These are phyloP conservation scores for Discoglossus pictus DNA, from an alignment of 2,797 vertebrate genomes.

Conservation along the genomic window DNA sequence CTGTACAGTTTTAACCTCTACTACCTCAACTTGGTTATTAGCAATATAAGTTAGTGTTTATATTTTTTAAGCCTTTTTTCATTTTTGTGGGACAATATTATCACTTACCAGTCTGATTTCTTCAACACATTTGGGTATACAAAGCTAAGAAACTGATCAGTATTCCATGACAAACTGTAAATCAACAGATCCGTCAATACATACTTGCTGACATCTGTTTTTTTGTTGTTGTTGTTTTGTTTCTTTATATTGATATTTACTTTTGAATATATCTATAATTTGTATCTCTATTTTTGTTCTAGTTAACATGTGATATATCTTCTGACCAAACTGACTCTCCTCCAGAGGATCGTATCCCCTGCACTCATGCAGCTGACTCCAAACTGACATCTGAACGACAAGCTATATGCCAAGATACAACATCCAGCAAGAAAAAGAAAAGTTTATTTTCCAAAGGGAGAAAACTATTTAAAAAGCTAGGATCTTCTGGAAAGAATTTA, in stretches of 20 bases:
- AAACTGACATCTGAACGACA: neutral
- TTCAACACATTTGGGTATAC: too few species aligned
- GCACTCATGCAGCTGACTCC: slow-evolving; percentile 2
- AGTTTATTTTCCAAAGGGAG: slow-evolving; percentile 89
- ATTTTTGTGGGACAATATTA: too few species aligned
- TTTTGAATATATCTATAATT: neutral
- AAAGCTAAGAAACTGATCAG: too few species aligned
- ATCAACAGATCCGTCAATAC: too few species aligned
- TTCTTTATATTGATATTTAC: neutral
- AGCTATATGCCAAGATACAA: neutral
- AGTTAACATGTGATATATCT: slow-evolving; percentile 63
- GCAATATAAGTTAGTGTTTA: too few species aligned
- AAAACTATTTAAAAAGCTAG: slow-evolving; percentile 86
- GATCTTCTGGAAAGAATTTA: slow-evolving; percentile 86
- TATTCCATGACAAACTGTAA: too few species aligned
- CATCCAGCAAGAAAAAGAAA: slow-evolving; percentile 73
- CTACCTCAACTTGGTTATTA: too few species aligned
- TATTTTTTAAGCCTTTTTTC: too few species aligned
- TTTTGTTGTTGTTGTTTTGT: too few species aligned
- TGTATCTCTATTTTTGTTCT: slow-evolving; percentile 29
- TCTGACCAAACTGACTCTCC: slow-evolving; percentile 55
- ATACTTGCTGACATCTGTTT: too few species aligned
- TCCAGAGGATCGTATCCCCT: neutral
- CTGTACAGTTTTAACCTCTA: too few species aligned
- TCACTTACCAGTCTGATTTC: too few species aligned